Evolutionary conservation across 2,888 invertebrate species (phyloP).

Genomic region (Tyria jacobaeae): DNA sequence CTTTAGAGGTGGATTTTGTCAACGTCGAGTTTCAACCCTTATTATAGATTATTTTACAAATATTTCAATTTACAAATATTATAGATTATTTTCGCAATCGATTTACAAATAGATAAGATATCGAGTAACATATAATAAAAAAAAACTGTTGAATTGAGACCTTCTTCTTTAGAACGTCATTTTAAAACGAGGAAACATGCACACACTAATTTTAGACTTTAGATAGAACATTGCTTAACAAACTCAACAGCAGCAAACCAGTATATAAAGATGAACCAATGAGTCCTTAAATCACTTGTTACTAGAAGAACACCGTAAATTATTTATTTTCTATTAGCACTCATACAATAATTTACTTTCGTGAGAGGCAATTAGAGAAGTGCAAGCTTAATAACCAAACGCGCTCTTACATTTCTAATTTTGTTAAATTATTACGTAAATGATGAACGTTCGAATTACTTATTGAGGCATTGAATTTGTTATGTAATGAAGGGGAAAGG

Average conservation of each 20-base stretch:
- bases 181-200: no score
- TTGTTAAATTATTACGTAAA: background rate
- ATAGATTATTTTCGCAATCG: no score
- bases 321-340: constrained; percentile 3
- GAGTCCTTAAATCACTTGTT: constrained; percentile 1
- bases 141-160: no score
- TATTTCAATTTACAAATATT: no score
- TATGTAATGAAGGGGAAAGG: background rate
- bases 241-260: background rate
- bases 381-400: constrained; percentile 4
- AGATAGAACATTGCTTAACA: no score
- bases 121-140: no score
- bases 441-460: background rate
- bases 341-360: constrained; percentile 10
- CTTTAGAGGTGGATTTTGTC: no score
- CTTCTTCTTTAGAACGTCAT: no score
- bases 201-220: no score
- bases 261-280: background rate
- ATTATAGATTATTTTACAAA: no score
- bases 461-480: constrained; percentile 7
- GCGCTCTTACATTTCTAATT: constrained; percentile 2
- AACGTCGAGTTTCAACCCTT: no score
- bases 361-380: constrained; percentile 10
- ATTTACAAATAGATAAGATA: no score
- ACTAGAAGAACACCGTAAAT: background rate